Evolutionary conservation across 2,113 vertebrate species (phyloP), one percentile per base, ranked within the genome.

Genomic region (Elachura formosa): DNA sequence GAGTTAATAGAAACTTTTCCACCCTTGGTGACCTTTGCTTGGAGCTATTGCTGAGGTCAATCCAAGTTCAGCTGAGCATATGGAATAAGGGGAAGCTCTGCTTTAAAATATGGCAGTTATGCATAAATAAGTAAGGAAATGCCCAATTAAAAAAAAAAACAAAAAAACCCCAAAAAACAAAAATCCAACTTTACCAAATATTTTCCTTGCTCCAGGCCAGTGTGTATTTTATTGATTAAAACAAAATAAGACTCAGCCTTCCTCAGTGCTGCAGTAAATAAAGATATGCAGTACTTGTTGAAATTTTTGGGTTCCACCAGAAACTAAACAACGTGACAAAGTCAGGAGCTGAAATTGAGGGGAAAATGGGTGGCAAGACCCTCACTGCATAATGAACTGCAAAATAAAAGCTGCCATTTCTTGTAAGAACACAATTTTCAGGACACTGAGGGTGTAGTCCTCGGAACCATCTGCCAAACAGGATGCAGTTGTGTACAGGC

Each of bases 51-150:
- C 71, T 86, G 82, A 84, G 95, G 88, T 94, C 84, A 94, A 55
- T 23, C 21, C 2, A 62, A 95, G 90, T 96, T 96, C 89, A 96
- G 45, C 49, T 91, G 62, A 66, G 78, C 88, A 94, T 81, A 91
- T 89, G 89, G 90, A 87, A 79, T 19, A 71, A 89, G 82, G 43
- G 56, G 41, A 78, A 86, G 28, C 31, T 88, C 49, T 9, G 90
- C 67, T 80, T 78, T 77, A 80, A 90, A 88, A 93, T 94, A 95
- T 86, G 77, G 63, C 71, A 94, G 92, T 45, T 95, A 94, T 94
- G 96, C 88, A 95, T 92, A 80, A 36, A 31, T 43, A 79, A 95
- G 71, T 64, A 22, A 92, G 87, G 85, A 95, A 96, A 95, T 80
- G 25, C 45, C 26, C 84, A 33, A 40, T 12, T 75, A 3, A n/a